Percentiles rank a stretch among this genome's conserved stretches.
These are phyloP conservation scores for Ptychobarbus kaznakovi DNA, from an alignment of 2,797 vertebrate genomes.

Conservation along the genomic window DNA sequence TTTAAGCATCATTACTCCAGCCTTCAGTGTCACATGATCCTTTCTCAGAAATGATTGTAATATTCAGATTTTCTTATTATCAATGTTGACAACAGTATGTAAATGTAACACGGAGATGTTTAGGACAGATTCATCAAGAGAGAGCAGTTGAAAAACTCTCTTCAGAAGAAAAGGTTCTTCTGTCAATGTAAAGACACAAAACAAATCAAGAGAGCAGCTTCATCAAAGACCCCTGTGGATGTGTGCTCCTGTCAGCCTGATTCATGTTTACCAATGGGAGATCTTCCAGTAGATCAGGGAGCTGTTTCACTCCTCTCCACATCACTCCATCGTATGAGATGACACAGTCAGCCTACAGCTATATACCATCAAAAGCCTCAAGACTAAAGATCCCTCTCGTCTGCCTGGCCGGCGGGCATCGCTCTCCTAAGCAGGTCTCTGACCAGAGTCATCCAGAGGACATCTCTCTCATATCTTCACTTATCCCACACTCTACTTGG, in stretches of 20 bases:
- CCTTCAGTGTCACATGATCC: neutral
- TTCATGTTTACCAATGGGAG: neutral
- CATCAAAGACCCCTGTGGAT: neutral
- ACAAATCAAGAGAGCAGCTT: neutral
- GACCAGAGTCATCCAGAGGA: neutral
- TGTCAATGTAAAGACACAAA: neutral
- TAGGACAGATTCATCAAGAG: neutral
- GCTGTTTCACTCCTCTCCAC: neutral
- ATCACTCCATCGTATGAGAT: neutral
- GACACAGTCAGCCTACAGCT: constrained; percentile 15
- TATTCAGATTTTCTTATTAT: neutral
- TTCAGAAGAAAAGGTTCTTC: neutral
- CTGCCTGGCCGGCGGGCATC: neutral
- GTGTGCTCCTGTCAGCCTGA: neutral
- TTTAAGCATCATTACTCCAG: neutral
- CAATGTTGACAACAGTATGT: neutral
- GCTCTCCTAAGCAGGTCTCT: neutral
- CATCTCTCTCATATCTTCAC: neutral
- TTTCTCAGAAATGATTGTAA: neutral
- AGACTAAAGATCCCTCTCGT: neutral
- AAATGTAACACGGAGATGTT: neutral
- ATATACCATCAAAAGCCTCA: constrained; percentile 6
- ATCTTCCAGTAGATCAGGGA: neutral
- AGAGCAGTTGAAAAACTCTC: neutral
- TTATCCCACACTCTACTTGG: neutral